Base-by-base conservation (phyloP, 2,797 vertebrate genomes). In the Tokudaia muenninki region DNA sequence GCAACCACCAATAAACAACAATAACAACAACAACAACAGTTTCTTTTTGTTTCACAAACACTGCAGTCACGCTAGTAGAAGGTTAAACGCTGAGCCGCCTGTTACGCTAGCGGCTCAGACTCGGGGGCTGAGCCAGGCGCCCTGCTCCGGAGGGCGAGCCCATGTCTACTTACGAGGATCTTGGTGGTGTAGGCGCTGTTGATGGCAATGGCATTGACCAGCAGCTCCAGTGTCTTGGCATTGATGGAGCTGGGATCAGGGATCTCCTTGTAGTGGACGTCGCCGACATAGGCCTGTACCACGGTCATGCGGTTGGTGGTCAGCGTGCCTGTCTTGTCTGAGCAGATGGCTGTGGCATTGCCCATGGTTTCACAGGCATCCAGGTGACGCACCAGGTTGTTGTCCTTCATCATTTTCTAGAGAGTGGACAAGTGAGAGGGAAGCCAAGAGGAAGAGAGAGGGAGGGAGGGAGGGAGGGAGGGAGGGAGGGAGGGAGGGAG, bases 361-460 rank as follows among this genome's bases (percentile, higher is more conserved):
- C 99, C 99, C 99, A 99, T 99, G 11, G 99, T 99, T 98, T 99
- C 99, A 6, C 99, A 99, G 5, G 99, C 99, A 8, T 99, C 99
- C 98, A 99, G 98, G 98, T 99, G 99, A 92, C 99, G 99, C 29
- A 99, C 99, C 98, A 99, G 98, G 97, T 99, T 99, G 98, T 99
- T 99, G 96, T 99, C 99, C 96, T 99, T 99, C 99, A 99, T 99
- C 99, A 99, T 99, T 99, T 99, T 99, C 99, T 99, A 98, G 96
- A 78, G 97, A 83, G 86, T 90, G 0, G 34, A 95, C 11, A n/a
- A 61, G 47, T 16, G 86, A 94, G 70, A 90, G 75, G n/a, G 70
- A 0, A 2, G 47, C n/a, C 21, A 7, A 31, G 83, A n/a, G 44
- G 29, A 21, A 21, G 82, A 31, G 34, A 95, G 70, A 22, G 74